phyloP scores from a whole-genome alignment of 2,113 vertebrate genomes.

The Cromileptes altivelis region DNA sequence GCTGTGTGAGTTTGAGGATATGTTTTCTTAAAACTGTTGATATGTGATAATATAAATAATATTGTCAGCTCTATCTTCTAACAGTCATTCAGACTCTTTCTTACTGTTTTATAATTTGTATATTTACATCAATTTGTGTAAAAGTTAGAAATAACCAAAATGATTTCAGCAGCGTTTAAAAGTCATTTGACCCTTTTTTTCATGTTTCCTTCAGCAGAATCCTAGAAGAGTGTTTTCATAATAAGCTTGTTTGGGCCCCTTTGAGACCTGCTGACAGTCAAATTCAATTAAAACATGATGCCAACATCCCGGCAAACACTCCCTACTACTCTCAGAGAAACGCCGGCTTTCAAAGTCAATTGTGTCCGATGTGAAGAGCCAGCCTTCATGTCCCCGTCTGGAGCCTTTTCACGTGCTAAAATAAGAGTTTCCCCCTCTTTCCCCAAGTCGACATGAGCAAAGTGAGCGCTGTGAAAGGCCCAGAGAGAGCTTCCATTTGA shows the following conservation, averaged over 20 bases:
- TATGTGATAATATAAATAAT: not conserved
- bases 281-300: constrained; percentile 67
- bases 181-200: constrained; percentile 34
- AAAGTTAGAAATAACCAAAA: not conserved
- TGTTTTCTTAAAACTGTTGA: not conserved
- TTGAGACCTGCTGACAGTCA: constrained; percentile 48
- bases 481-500: constrained; percentile 78
- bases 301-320: constrained; percentile 64
- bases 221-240: constrained; percentile 19
- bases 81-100: not conserved
- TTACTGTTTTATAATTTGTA: not conserved
- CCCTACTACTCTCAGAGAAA: constrained; percentile 56
- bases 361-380: constrained; percentile 69
- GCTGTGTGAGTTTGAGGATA: no score
- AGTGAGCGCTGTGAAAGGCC: constrained; percentile 69
- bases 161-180: not conserved
- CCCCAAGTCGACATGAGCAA: constrained; percentile 68
- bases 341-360: constrained; percentile 69
- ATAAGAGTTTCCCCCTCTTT: constrained; percentile 63
- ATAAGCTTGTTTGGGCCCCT: constrained; percentile 46
- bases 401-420: constrained; percentile 75
- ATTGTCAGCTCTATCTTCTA: not conserved
- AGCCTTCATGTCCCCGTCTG: constrained; percentile 68
- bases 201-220: constrained; percentile 20
- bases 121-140: not conserved